These are phyloP conservation scores for Drosophila tristis DNA, from an alignment of 1,140 invertebrate species.

Conservation along the genomic window DNA sequence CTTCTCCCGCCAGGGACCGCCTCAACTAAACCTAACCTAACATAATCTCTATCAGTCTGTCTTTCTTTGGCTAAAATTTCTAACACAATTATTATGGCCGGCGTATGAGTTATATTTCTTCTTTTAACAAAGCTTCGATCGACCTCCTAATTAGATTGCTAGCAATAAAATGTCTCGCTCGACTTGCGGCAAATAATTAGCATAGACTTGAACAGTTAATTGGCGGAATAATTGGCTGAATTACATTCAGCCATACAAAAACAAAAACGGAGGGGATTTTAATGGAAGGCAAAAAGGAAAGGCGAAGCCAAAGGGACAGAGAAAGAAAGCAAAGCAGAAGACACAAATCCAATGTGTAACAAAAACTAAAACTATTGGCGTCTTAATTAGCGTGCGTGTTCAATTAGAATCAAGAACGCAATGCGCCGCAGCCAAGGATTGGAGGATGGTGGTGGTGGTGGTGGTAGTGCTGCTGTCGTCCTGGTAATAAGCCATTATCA, in stretches of 20 bases:
- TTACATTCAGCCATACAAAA: constrained; percentile 54
- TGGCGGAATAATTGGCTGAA: constrained; percentile 72
- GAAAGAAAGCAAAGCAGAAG: not conserved
- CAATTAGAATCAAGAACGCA: constrained; percentile 61
- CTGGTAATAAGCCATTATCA: constrained; percentile 76
- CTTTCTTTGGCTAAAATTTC: too few species aligned
- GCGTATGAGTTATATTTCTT: constrained; percentile 42
- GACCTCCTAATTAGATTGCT: constrained; percentile 50
- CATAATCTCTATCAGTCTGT: too few species aligned
- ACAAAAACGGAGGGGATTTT: constrained; percentile 52
- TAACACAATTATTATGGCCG: not conserved
- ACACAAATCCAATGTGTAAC: constrained; percentile 42
- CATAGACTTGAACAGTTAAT: constrained; percentile 79
- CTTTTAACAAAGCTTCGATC: constrained; percentile 21
- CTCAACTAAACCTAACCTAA: too few species aligned
- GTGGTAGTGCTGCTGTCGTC: constrained; percentile 6
- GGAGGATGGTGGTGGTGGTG: not conserved
- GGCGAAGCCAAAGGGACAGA: constrained; percentile 11
- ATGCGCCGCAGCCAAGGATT: not conserved
- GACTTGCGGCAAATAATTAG: constrained; percentile 59
- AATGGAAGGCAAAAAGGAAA: constrained; percentile 1
- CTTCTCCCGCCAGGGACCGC: too few species aligned
- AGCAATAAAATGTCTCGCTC: constrained; percentile 49
- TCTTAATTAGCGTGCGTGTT: constrained; percentile 82
- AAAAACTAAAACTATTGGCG: constrained; percentile 75